A percentile compares a stretch with the other conserved stretches of the same genome.
These are phyloP conservation scores for Delphinus delphis DNA, from an alignment of 2,113 vertebrate genomes.

Conservation along the genomic window DNA sequence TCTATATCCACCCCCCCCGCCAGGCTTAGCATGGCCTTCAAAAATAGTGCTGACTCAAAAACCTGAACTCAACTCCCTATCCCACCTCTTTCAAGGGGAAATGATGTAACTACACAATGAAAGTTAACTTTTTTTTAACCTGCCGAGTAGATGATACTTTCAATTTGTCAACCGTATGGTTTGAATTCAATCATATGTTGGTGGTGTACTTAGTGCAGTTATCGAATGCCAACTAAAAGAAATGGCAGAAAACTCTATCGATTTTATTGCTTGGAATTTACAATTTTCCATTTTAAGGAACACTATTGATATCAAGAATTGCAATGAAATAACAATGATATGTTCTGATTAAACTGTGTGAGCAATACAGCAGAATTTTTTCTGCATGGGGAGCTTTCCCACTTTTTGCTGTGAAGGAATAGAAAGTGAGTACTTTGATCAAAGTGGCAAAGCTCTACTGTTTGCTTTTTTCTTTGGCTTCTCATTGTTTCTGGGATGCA, in stretches of 20 bases:
- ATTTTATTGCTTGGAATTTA: background rate
- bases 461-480: background rate
- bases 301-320: background rate
- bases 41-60: background rate
- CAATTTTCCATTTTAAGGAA: constrained; percentile 32
- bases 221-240: background rate
- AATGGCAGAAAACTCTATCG: background rate
- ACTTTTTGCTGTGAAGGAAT: background rate
- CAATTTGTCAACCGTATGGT: background rate
- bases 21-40: background rate
- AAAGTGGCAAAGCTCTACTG: background rate
- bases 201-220: background rate
- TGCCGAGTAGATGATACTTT: constrained; percentile 26
- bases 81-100: background rate
- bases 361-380: background rate
- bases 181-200: background rate
- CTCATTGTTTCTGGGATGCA: background rate
- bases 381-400: background rate
- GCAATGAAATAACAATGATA: background rate
- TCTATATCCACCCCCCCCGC: background rate
- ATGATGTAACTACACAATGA: background rate
- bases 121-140: background rate
- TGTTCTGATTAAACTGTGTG: background rate
- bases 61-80: background rate
- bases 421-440: background rate